Percentiles rank a stretch among this genome's conserved stretches.
Conservation (phyloP, 2,113 vertebrate species). For the Python bivittatus region DNA sequence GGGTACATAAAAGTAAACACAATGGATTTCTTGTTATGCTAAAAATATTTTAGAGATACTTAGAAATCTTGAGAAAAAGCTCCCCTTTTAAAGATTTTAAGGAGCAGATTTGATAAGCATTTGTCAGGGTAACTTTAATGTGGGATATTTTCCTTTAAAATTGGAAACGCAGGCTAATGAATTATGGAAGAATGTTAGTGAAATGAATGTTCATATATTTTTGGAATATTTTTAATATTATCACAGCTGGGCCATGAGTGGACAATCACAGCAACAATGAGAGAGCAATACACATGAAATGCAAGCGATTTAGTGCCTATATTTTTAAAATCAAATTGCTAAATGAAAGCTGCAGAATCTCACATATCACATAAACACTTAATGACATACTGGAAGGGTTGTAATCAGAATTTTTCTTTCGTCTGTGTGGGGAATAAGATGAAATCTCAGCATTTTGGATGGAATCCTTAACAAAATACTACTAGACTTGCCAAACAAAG, state of each 20-base stretch:
- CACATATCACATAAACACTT: constrained; percentile 29
- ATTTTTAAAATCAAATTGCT: constrained; percentile 64
- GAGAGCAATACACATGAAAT: constrained; percentile 65
- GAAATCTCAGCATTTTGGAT: neutral
- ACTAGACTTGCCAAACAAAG: neutral
- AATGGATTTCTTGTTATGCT: neutral
- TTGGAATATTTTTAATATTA: constrained; percentile 71
- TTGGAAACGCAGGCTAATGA: neutral
- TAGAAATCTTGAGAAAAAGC: neutral
- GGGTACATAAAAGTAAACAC: neutral
- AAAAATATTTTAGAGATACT: neutral
- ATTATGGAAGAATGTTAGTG: constrained; percentile 46
- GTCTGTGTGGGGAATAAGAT: neutral
- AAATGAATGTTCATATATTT: constrained; percentile 72
- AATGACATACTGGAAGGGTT: constrained; percentile 26
- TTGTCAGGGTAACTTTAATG: neutral
- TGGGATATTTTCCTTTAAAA: neutral
- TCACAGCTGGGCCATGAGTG: constrained; percentile 65
- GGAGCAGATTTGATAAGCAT: neutral
- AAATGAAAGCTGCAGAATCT: constrained; percentile 50
- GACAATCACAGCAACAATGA: constrained; percentile 63
- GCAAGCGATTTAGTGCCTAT: constrained; percentile 59
- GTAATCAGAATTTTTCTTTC: neutral
- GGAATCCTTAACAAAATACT: neutral
- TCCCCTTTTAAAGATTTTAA: neutral